Percentiles rank a stretch among this genome's conserved stretches.
Conservation (phyloP, 2,797 vertebrate species). For the Tamandua tetradactyla region DNA sequence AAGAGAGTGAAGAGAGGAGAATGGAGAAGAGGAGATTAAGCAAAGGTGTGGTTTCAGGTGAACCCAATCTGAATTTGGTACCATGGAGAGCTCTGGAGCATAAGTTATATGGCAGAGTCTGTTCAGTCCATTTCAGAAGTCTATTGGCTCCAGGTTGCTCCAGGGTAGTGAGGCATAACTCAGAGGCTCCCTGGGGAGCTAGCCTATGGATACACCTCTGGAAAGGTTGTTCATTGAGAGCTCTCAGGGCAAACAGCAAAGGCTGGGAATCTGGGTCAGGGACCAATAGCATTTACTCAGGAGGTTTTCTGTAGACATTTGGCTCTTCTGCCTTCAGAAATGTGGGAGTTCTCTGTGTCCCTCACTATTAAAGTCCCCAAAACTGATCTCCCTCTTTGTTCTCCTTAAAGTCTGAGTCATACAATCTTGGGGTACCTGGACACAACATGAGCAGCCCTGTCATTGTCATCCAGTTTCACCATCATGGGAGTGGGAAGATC, state of each 20-base stretch:
- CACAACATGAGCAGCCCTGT: no score
- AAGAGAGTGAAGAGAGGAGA: background rate
- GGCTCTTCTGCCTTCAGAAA: background rate
- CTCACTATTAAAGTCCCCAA: background rate
- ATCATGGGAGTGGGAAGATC: accelerated
- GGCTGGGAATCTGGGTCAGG: background rate
- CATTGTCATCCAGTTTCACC: background rate
- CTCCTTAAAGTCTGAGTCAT: background rate
- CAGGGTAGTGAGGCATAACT: background rate
- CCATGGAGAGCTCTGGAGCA: background rate
- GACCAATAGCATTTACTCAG: background rate
- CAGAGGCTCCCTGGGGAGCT: background rate
- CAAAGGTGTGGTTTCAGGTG: accelerated
- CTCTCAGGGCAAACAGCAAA: background rate
- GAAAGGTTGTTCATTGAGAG: background rate
- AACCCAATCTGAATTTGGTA: background rate
- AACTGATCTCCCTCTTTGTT: background rate
- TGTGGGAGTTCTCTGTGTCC: background rate
- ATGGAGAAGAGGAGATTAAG: background rate
- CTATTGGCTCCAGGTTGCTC: background rate
- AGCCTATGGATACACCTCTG: background rate
- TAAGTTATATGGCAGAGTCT: background rate
- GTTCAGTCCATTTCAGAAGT: accelerated
- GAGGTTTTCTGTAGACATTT: background rate
- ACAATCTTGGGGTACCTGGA: background rate